These are phyloP conservation scores for Spinus pinus DNA, from an alignment of 2,797 vertebrate species.

Conservation along the genomic window DNA sequence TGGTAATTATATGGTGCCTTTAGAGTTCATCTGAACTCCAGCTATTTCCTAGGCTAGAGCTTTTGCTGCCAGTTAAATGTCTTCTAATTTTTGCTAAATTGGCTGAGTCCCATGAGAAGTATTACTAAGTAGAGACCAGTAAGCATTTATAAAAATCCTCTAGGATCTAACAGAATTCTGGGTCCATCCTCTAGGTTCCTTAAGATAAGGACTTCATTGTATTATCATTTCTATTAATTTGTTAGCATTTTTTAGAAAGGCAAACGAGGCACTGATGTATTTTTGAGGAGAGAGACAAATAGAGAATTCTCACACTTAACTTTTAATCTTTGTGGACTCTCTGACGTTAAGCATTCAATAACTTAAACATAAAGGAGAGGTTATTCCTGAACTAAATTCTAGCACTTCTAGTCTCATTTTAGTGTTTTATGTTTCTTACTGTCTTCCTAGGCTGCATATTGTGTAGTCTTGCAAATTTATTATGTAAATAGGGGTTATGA, in stretches of 20 bases:
- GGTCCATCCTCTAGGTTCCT: neutral
- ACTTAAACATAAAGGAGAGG: neutral
- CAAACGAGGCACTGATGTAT: neutral
- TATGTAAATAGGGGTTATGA: neutral
- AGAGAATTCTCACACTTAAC: neutral
- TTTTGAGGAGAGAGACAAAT: neutral
- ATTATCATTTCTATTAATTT: neutral
- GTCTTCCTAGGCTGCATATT: neutral
- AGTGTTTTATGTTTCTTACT: neutral
- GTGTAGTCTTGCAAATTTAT: neutral
- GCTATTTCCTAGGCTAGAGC: neutral
- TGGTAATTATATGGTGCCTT: neutral
- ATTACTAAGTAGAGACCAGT: conserved; percentile 22
- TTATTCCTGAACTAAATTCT: neutral
- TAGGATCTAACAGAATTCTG: neutral
- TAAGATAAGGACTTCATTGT: neutral
- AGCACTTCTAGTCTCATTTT: neutral
- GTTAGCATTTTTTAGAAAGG: neutral
- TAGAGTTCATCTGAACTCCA: neutral
- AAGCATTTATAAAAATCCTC: neutral
- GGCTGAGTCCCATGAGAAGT: neutral
- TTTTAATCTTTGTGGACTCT: neutral
- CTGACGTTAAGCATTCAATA: neutral
- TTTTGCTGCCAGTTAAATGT: conserved; percentile 18
- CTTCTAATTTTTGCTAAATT: conserved; percentile 41